phyloP scores from a whole-genome alignment of 2,113 vertebrate genomes.

The Stomatorhinus ivindoensis region DNA sequence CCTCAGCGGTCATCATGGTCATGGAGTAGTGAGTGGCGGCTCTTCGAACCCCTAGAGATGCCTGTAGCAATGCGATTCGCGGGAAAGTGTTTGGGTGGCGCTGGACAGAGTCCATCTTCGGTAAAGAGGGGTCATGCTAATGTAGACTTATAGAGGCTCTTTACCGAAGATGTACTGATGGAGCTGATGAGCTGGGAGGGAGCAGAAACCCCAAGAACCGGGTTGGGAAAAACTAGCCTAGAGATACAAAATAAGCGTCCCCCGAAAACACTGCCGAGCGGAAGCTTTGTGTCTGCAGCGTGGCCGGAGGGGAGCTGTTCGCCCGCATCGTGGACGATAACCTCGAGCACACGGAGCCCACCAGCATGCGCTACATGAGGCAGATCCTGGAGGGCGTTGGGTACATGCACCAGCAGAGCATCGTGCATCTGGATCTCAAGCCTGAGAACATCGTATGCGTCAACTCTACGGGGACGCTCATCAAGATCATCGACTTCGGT shows the following conservation, averaged over 20 bases:
- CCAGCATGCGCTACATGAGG: conserved; percentile 66
- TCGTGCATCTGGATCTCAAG: conserved; percentile 78
- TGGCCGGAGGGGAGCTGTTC: conserved; percentile 78
- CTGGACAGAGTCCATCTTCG: neutral
- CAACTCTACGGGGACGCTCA: conserved; percentile 50
- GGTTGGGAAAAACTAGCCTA: neutral
- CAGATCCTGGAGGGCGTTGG: conserved; percentile 76
- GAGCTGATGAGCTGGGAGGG: no score
- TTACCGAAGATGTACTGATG: neutral
- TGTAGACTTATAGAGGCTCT: neutral
- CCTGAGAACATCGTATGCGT: conserved; percentile 80
- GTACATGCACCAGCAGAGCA: conserved; percentile 67
- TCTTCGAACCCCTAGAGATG: neutral
- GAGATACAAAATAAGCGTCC: neutral
- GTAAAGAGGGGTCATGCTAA: neutral
- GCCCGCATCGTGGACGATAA: conserved; percentile 69
- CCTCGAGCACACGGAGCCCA: conserved; percentile 78
- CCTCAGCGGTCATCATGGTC: conserved; percentile 64
- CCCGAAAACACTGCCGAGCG: neutral
- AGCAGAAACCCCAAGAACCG: neutral
- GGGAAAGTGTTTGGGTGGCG: neutral
- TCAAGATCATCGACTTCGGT: conserved; percentile 83
- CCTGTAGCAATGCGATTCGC: neutral
- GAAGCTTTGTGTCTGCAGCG: conserved; percentile 42
- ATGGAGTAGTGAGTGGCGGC: conserved; percentile 76